Conservation (phyloP, 2,797 vertebrate genomes). For the Coccyzus lansbergi region DNA sequence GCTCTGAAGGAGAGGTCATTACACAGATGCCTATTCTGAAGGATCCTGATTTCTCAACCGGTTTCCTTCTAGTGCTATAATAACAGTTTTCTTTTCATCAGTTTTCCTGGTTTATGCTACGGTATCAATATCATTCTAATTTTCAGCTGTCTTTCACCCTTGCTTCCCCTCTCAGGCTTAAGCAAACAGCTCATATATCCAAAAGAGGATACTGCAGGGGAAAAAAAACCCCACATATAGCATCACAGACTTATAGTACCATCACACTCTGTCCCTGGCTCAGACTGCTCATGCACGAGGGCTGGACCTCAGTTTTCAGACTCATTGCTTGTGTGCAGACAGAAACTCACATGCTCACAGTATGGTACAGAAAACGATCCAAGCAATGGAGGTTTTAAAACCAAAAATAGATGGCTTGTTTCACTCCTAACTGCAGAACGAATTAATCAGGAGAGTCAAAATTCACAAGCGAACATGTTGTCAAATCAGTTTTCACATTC, state of each 20-base stretch:
- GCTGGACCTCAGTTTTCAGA: neutral
- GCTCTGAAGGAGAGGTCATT: neutral
- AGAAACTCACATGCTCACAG: neutral
- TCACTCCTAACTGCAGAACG: neutral
- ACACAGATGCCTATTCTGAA: neutral
- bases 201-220: neutral
- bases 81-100: neutral
- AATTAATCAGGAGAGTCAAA: neutral
- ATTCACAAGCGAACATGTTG: neutral
- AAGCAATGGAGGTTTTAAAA: neutral
- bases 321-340: neutral
- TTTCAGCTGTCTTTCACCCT: neutral
- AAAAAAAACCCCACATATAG: neutral
- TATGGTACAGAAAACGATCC: fast-evolving
- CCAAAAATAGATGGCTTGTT: neutral
- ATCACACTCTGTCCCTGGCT: neutral
- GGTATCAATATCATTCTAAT: neutral
- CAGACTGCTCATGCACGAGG: neutral
- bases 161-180: neutral
- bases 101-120: neutral
- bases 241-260: neutral
- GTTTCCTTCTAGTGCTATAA: neutral
- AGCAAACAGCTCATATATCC: neutral
- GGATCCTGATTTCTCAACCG: neutral
- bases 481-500: neutral